Evolutionary conservation across 1,140 invertebrate genomes (phyloP), one percentile per base, ranked within the genome.

Genomic region (Pachyrhynchus sulphureomaculatus): DNA sequence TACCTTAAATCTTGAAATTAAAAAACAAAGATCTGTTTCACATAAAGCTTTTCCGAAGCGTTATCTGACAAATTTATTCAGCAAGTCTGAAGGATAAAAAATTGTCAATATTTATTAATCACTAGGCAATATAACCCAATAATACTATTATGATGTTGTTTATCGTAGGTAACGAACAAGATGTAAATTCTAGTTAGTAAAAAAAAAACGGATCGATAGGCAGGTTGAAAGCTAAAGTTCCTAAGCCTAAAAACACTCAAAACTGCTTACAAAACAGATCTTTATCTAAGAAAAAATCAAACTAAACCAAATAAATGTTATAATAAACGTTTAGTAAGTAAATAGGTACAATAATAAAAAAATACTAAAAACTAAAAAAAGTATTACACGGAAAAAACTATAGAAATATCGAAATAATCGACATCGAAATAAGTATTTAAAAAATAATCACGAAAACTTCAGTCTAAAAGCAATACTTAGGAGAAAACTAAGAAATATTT

Each of bases 391-490:
- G 12, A 51, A 52, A 60, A 37, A 60, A 51, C 48, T 47, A 47
- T 29, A 47, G 10, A 24, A 47, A 34, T 34, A 51, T 36, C 45
- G 26, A 56, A 18, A 26, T 20, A 52, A 53, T 34, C 42, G 41
- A 39, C 41, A 62, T 55, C 8, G 26, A 44, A 65, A 15, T 34
- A 47, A 32, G 29, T 47, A 49, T 51, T 57, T 18, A 52, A 53
- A 6, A 15, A 64, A 61, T 49, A 63, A 59, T 66, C 61, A 67
- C 61, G 67, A 62, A 62, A 53, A 59, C 41, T 64, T 66, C 63
- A 65, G 66, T 65, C 64, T 64, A 65, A 68, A 68, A 70, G 63
- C 68, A 65, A 69, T 67, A 69, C 60, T 65, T 66, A 64, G 48
- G 63, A 61, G 44, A 59, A 47, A 45, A 65, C 51, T 59, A 61